Evolutionary conservation across 2,113 vertebrate species (phyloP).

Genomic region (Saccopteryx bilineata): DNA sequence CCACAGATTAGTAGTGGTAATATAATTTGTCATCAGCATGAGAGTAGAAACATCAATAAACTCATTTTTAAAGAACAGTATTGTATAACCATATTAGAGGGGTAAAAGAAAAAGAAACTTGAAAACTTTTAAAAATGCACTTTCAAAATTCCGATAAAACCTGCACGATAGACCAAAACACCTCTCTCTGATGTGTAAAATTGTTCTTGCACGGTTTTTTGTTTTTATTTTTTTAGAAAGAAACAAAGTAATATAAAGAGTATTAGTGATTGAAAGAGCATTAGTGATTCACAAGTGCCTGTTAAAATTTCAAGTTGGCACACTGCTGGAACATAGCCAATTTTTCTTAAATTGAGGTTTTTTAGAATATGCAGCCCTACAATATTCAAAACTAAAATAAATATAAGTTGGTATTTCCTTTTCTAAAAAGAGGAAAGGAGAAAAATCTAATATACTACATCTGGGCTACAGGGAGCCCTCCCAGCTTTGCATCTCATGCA

Average conservation of each 20-base stretch:
- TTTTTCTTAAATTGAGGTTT: not conserved
- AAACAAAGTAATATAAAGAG: not conserved
- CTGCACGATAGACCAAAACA: not conserved
- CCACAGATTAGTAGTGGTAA: not conserved
- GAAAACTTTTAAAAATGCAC: not conserved
- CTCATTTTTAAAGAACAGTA: not conserved
- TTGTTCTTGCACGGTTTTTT: not conserved
- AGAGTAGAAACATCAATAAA: constrained; percentile 28
- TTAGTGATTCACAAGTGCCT: constrained; percentile 8
- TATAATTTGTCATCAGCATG: not conserved
- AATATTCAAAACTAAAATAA: constrained; percentile 44
- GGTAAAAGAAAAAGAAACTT: not conserved
- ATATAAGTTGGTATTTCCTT: not conserved
- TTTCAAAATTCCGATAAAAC: not conserved
- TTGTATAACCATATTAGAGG: not conserved
- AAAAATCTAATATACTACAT: not conserved
- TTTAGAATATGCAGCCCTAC: not conserved
- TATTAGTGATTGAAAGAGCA: constrained; percentile 2
- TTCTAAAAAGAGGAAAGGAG: not conserved
- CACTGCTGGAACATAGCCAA: not conserved
- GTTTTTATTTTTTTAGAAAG: not conserved
- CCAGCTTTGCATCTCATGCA: not conserved
- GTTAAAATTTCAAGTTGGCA: not conserved
- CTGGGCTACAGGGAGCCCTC: not conserved
- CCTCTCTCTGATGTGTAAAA: not conserved